phyloP scores from a whole-genome alignment of 2,888 invertebrate species.

The Scaptomyza polygonia region DNA sequence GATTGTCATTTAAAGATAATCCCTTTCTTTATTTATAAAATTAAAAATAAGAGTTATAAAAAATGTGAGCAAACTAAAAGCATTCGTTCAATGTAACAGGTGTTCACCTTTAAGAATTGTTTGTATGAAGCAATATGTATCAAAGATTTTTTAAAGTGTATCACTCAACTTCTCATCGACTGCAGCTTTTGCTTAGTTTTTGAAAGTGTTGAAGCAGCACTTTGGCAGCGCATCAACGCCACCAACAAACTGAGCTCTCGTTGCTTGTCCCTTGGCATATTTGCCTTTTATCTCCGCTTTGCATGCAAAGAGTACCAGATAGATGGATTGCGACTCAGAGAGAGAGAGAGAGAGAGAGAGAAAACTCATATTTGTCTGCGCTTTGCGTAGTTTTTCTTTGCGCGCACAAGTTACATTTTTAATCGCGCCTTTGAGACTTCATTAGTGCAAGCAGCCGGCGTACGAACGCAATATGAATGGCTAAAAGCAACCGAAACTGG shows the following conservation, averaged over 20 bases:
- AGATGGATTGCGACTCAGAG: not conserved
- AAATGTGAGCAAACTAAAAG: no score
- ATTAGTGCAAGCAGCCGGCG: conserved; percentile 60
- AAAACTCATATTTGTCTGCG: conserved; percentile 50
- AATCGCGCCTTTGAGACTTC: conserved; percentile 80
- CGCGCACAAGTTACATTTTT: conserved; percentile 76
- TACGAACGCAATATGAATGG: conserved; percentile 59
- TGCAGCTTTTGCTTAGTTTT: conserved; percentile 38
- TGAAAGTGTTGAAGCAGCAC: conserved; percentile 80
- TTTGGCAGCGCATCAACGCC: conserved; percentile 78
- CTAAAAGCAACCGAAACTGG: conserved; percentile 40
- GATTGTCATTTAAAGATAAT: no score
- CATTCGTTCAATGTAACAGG: no score
- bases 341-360: conserved; percentile 1
- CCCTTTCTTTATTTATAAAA: no score
- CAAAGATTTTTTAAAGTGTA: not conserved
- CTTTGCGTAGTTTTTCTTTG: conserved; percentile 60
- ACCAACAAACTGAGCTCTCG: conserved; percentile 49
- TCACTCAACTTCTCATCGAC: not conserved
- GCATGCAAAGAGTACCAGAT: conserved; percentile 42
- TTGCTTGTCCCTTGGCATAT: conserved; percentile 55
- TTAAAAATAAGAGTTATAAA: no score
- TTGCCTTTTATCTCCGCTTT: conserved; percentile 75
- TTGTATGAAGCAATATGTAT: not conserved
- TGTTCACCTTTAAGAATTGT: no score